phyloP scores from a whole-genome alignment of 2,113 vertebrate species.

The Dasyornis broadbenti region DNA sequence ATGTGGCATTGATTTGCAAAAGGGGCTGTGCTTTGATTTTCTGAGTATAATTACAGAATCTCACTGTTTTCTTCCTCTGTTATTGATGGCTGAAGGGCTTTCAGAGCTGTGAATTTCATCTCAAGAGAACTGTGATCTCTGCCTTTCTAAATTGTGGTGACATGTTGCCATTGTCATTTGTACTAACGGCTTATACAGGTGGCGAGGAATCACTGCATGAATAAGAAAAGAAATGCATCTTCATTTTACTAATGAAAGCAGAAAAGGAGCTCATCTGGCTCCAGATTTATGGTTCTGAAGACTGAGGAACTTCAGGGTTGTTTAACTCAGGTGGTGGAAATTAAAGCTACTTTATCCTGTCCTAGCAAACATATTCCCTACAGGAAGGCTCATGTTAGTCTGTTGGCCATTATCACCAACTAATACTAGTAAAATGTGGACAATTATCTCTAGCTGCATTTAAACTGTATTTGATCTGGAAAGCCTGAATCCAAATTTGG shows the following conservation, averaged over 20 bases:
- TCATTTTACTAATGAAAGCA: slow-evolving; percentile 26
- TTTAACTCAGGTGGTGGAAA: background rate
- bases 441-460: background rate
- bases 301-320: background rate
- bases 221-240: slow-evolving; percentile 32
- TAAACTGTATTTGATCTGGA: background rate
- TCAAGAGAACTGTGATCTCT: slow-evolving; percentile 54
- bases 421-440: background rate
- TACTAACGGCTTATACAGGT: background rate
- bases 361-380: background rate
- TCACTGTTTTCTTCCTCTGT: slow-evolving; percentile 35
- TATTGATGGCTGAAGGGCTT: slow-evolving; percentile 45
- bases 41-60: slow-evolving; percentile 60
- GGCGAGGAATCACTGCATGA: background rate
- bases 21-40: slow-evolving; percentile 52
- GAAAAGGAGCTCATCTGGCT: background rate
- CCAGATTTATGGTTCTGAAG: background rate
- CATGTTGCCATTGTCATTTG: slow-evolving; percentile 26
- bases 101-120: slow-evolving; percentile 40
- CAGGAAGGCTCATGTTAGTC: background rate
- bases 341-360: background rate
- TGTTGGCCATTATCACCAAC: background rate
- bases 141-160: slow-evolving; percentile 37
- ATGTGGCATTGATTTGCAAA: slow-evolving; percentile 59
- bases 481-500: background rate